Base-by-base conservation (phyloP, 1,140 invertebrate species). In the Drosophila santomea region DNA sequence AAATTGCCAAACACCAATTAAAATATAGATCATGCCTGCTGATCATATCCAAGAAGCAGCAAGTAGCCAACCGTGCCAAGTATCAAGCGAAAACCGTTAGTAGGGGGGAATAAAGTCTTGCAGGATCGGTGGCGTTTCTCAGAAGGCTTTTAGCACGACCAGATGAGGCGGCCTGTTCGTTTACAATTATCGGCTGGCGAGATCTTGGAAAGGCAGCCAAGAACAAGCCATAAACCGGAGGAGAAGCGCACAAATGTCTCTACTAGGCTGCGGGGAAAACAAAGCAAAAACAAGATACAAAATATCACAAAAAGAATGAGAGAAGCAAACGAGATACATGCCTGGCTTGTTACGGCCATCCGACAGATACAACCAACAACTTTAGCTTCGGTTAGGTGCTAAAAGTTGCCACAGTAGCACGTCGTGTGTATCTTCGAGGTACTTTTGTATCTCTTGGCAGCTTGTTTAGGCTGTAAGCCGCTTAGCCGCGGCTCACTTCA, bases 1-100 rank as follows among this genome's bases (percentile, higher is more conserved):
- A 76, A 76, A 76, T 76, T 76, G 63, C 47, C 78, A 47, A 61
- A 67, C 67, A 83, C 83, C 83, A 88, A 88, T 88, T 88, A 88
- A 88, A 88, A 88, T 83, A 88, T 88, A 89, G 84, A 88, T 88
- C 83, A 88, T 88, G 79, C 72, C 74, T 57, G 69, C 63, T 41
- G 80, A 83, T 83, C 61, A 67, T 79, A 85, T 85, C 81, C 54
- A 45, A 45, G 43, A 11, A 62, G 66, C 20, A 62, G 66, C 45
- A 38, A 58, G 41, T 74, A 25, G 41, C 38, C 35, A 44, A 20
- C 38, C 28, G 32, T 2, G 32, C 32, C 32, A 32, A 32, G 32
- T 32, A 32, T 32, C 32, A 38, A 57, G 56, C 57, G 59, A 10
- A 73, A 85, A 85, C 82, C 82, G 82, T 85, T 85, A 85, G 77